Percentiles rank a stretch among this genome's conserved stretches.
These are phyloP conservation scores for Oxytorus armatus DNA, from an alignment of 2,888 invertebrate genomes.

Conservation along the genomic window DNA sequence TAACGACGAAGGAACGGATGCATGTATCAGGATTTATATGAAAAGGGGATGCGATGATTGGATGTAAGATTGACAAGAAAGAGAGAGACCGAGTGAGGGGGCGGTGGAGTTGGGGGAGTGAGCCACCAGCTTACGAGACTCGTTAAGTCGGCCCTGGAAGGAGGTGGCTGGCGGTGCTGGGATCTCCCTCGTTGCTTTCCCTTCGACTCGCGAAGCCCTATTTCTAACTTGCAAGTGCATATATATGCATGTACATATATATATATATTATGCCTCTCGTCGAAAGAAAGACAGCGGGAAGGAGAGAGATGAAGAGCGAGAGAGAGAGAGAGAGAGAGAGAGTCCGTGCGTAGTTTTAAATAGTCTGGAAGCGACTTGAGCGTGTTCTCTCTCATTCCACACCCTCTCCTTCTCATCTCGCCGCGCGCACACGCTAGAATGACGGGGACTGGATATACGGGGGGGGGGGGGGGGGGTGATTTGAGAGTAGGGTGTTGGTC, in stretches of 20 bases:
- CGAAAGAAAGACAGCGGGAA: constrained; percentile 51
- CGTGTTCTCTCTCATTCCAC: constrained; percentile 55
- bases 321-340: constrained; percentile 32
- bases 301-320: constrained; percentile 8
- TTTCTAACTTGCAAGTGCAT: constrained; percentile 56
- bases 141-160: constrained; percentile 77
- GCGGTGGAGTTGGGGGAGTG: constrained; percentile 49
- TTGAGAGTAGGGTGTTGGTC: constrained; percentile 53
- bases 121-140: constrained; percentile 75
- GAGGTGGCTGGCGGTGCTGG: constrained; percentile 66
- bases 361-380: constrained; percentile 80
- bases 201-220: constrained; percentile 61
- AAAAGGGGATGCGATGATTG: constrained; percentile 2
- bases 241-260: constrained; percentile 28
- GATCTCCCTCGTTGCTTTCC: constrained; percentile 66
- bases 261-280: constrained; percentile 34
- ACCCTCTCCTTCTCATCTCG: constrained; percentile 35
- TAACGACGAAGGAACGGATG: neutral
- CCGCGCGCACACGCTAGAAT: constrained; percentile 55
- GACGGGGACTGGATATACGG: constrained; percentile 30
- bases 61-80: neutral
- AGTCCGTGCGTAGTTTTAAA: constrained; percentile 83
- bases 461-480: constrained; percentile 60
- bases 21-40: constrained; percentile 11
- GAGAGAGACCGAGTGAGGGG: constrained; percentile 5